A percentile compares a stretch with the other conserved stretches of the same genome.
These are phyloP conservation scores for Rhynchophorus ferrugineus DNA, from an alignment of 1,140 invertebrate species.

Conservation along the genomic window DNA sequence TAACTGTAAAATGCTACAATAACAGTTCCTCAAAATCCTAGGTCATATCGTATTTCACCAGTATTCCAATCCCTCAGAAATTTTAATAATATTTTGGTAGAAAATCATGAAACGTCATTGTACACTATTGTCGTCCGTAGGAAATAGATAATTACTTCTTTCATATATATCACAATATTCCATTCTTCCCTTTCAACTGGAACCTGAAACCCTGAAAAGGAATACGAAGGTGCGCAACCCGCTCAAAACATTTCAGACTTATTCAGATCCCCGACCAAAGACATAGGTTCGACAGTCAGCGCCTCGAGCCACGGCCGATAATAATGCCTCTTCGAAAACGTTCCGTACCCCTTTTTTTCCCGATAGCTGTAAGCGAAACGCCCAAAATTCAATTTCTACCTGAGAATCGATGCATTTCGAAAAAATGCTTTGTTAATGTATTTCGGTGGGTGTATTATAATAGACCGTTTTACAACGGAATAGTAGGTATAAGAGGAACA, in stretches of 20 bases:
- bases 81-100: background rate
- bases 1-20: too few species aligned
- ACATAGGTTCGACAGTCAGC: slow-evolving; percentile 15
- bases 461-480: background rate
- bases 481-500: background rate
- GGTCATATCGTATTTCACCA: too few species aligned
- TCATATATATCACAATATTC: background rate
- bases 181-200: background rate
- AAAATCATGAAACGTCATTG: background rate
- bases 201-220: background rate
- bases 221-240: slow-evolving; percentile 1
- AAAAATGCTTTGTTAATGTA: background rate
- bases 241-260: slow-evolving; percentile 9
- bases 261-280: background rate
- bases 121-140: background rate
- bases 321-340: slow-evolving; percentile 2
- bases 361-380: slow-evolving; percentile 15
- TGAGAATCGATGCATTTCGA: background rate
- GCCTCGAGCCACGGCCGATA: slow-evolving; percentile 6
- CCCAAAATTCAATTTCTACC: slow-evolving; percentile 12
- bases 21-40: too few species aligned
- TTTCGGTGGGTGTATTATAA: background rate
- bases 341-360: background rate
- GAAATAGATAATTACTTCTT: slow-evolving; percentile 8
- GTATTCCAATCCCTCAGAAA: too few species aligned